Evolutionary conservation across 2,888 invertebrate species (phyloP).

Genomic region (Drosophila pegasa): DNA sequence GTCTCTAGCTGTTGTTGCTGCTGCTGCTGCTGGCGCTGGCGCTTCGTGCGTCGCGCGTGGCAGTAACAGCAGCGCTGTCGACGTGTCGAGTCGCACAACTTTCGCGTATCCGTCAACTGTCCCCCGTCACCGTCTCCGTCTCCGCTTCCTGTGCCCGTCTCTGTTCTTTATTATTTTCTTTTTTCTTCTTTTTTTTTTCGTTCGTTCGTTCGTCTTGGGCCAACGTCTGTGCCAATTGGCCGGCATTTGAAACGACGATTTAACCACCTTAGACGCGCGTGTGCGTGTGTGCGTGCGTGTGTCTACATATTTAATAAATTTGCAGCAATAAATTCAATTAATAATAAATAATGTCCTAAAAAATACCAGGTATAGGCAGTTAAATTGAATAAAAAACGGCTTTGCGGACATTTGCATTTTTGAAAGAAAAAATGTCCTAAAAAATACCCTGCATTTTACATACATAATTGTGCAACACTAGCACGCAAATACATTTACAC

Average conservation of each 20-base stretch:
- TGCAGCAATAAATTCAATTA: neutral
- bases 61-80: constrained; percentile 73
- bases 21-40: constrained; percentile 32
- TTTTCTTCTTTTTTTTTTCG: too few relatives aligned
- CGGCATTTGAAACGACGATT: constrained; percentile 27
- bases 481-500: neutral
- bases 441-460: neutral
- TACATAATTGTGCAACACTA: constrained; percentile 2
- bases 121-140: constrained; percentile 34
- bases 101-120: constrained; percentile 52
- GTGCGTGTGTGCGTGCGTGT: neutral
- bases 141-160: constrained; percentile 9
- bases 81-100: constrained; percentile 72
- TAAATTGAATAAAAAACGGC: too few relatives aligned
- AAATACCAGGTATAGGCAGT: neutral
- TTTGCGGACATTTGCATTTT: neutral
- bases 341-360: too few relatives aligned
- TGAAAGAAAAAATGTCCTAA: neutral
- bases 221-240: constrained; percentile 18
- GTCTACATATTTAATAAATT: neutral
- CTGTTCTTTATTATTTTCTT: too few relatives aligned
- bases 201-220: constrained; percentile 2
- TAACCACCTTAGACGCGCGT: neutral
- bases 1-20: constrained; percentile 31
- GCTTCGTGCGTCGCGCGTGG: constrained; percentile 48